These are phyloP conservation scores for Malacoraja senta DNA, from an alignment of 2,797 vertebrate species.

Conservation along the genomic window DNA sequence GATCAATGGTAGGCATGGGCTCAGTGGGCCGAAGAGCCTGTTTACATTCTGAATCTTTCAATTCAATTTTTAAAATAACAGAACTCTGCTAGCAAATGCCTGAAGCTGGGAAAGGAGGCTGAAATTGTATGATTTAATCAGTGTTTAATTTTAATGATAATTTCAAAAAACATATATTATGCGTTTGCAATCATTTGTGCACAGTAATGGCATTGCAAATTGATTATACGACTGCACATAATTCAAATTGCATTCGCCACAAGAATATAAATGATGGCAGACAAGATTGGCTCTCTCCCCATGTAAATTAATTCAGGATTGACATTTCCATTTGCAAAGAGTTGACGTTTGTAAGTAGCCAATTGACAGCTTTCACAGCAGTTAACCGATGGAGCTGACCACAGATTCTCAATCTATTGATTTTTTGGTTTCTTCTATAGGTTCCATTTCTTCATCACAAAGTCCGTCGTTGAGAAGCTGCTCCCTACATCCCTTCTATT, in stretches of 20 bases:
- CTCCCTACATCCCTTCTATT: slow-evolving; percentile 16
- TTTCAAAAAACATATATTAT: slow-evolving; percentile 35
- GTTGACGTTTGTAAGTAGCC: slow-evolving; percentile 46
- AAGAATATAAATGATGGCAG: slow-evolving; percentile 28
- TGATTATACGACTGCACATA: slow-evolving; percentile 32
- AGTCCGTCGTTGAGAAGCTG: slow-evolving; percentile 46
- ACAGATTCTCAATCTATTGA: slow-evolving; percentile 47
- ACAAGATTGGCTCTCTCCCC: slow-evolving; percentile 43
- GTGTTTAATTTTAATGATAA: slow-evolving; percentile 38
- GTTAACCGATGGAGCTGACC: slow-evolving; percentile 50
- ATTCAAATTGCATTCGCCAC: slow-evolving; percentile 27
- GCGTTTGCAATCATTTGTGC: slow-evolving; percentile 36
- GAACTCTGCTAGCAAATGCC: neutral
- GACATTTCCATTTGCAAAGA: slow-evolving; percentile 49
- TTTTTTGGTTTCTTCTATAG: slow-evolving; percentile 41
- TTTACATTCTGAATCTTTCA: no score
- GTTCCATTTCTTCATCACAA: neutral
- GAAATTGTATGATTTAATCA: slow-evolving; percentile 38
- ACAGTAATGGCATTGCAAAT: slow-evolving; percentile 27
- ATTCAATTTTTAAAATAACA: no score
- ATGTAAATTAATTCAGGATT: slow-evolving; percentile 53
- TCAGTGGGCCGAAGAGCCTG: no score
- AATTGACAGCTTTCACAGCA: slow-evolving; percentile 45
- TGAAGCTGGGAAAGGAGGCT: slow-evolving; percentile 13
- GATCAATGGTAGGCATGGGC: no score